These are phyloP conservation scores for Dascyllus trimaculatus DNA, from an alignment of 2,113 vertebrate species.

Conservation along the genomic window DNA sequence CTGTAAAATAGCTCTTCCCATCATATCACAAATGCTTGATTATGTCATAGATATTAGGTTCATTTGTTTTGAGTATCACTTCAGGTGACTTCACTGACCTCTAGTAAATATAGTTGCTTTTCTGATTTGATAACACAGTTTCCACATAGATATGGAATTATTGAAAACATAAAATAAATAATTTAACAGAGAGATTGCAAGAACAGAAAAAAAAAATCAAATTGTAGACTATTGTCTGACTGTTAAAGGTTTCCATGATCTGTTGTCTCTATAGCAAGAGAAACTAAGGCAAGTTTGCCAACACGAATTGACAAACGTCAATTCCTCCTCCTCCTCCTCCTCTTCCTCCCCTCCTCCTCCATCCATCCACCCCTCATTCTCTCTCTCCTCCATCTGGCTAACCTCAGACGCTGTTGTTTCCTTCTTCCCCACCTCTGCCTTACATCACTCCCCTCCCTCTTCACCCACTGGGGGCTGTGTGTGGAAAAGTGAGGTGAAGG, in stretches of 20 bases:
- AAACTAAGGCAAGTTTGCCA: constrained; percentile 52
- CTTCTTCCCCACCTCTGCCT: constrained; percentile 79
- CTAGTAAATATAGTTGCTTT: background rate
- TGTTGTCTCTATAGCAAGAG: constrained; percentile 19
- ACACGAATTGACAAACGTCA: constrained; percentile 43
- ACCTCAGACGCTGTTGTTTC: constrained; percentile 82
- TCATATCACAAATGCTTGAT: too few relatives aligned
- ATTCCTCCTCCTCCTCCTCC: background rate
- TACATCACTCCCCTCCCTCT: constrained; percentile 76
- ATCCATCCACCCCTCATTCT: constrained; percentile 28
- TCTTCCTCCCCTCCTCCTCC: constrained; percentile 20
- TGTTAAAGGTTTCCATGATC: constrained; percentile 57
- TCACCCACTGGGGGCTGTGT: constrained; percentile 58
- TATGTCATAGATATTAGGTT: too few relatives aligned
- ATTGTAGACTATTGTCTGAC: background rate
- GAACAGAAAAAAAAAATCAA: constrained; percentile 3
- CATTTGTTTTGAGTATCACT: background rate
- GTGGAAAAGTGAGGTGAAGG: constrained; percentile 36
- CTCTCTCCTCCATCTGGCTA: constrained; percentile 79
- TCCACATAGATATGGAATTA: background rate
- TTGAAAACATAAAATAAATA: constrained; percentile 2
- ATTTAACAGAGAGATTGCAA: constrained; percentile 8
- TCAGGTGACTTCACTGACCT: background rate
- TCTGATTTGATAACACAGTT: constrained; percentile 5
- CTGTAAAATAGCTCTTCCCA: background rate